Base-by-base conservation (phyloP, 2,797 vertebrate species). In the Hippopotamyrus pictus region DNA sequence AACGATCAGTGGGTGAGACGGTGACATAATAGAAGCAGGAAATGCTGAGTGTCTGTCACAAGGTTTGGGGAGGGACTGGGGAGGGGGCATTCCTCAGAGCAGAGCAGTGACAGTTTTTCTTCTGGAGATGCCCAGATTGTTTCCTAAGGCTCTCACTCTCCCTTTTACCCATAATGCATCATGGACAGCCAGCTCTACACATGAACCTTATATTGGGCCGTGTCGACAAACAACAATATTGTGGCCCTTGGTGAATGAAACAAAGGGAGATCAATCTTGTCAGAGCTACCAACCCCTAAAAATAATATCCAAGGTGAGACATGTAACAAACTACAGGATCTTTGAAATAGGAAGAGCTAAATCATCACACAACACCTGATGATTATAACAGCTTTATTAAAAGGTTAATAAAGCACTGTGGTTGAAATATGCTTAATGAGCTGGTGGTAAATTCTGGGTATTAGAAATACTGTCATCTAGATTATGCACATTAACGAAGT, bases 231-330 rank as follows among this genome's bases (percentile, higher is more conserved):
- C 46, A 48, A 50, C 48, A 79, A 62, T 29, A 84, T 84, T 51
- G 82, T 51, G 37, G 25, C 86, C 22, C 44, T 90, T 50, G 89
- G n/a, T 89, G 91, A 93, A 93, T 91, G 92, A 91, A 92, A 91
- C 90, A 90, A 90, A 89, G 88, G 91, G 90, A 93, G 93, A 93
- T 92, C 92, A 93, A 93, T 91, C 92, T 59, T 88, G 90, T 87
- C 92, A 90, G 94, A 93, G 88, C 17, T 19, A 9, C 50, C 25
- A 33, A 11, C 5, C 25, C 14, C 22, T 54, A 29, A 37, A 53
- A 33, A 54, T 25, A 54, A 83, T 25, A 25, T 50, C 46, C 46
- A 84, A 84, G 46, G 22, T 50, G 11, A 9, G 46, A 22, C 19
- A 48, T 22, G 82, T 12, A 51, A 22, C 41, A 84, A 25, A 50